Percentiles rank a stretch among this genome's conserved stretches.
Evolutionary conservation across 2,113 vertebrate species (phyloP).

Genomic region (Chitala chitala): DNA sequence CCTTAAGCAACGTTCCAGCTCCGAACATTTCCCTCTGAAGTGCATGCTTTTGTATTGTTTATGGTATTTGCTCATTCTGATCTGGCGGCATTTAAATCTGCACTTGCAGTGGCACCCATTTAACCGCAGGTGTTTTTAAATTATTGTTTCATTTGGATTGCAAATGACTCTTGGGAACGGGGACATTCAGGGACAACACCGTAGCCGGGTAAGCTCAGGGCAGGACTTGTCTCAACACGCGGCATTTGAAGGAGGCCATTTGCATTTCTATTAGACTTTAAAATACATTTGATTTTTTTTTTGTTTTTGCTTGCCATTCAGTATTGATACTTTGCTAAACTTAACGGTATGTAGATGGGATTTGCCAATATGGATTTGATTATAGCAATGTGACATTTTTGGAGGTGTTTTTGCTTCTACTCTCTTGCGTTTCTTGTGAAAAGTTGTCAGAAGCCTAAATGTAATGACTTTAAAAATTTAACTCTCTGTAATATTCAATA

Average conservation of each 20-base stretch:
- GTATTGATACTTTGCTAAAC: not conserved
- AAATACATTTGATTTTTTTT: not conserved
- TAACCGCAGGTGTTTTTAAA: not conserved
- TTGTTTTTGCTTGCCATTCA: not conserved
- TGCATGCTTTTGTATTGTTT: not conserved
- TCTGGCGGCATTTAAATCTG: not conserved
- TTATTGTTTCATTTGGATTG: not conserved
- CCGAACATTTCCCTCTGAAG: not conserved
- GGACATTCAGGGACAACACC: not conserved
- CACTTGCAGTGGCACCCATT: not conserved
- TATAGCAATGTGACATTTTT: too few relatives aligned
- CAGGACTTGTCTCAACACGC: not conserved
- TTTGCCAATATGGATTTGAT: not conserved
- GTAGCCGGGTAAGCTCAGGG: not conserved
- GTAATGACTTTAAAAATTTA: too few relatives aligned
- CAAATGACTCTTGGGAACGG: not conserved
- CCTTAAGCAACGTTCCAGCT: not conserved
- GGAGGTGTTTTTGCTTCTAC: not conserved
- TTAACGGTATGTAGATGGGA: not conserved
- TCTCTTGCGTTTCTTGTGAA: too few relatives aligned
- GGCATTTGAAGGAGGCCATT: constrained; percentile 7
- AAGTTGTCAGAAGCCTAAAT: not conserved
- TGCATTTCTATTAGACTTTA: not conserved
- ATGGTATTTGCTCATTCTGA: not conserved
- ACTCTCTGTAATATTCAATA: too few relatives aligned